Conservation (phyloP, 2,113 vertebrate species). For the Triplophysa siluroides region DNA sequence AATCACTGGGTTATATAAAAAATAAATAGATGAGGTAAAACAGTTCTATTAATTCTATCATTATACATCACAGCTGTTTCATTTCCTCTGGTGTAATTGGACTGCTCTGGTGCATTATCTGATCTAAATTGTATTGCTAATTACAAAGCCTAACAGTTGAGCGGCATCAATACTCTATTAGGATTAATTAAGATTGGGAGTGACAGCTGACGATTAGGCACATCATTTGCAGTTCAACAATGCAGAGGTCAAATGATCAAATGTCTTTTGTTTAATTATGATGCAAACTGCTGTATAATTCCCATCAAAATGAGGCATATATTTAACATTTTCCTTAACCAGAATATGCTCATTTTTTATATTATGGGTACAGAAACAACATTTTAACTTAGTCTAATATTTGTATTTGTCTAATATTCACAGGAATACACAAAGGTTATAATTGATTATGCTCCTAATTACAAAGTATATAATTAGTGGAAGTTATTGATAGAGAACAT, state of each 20-base stretch:
- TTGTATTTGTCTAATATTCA: conserved; percentile 46
- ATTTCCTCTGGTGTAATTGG: conserved; percentile 86
- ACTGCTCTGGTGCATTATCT: conserved; percentile 78
- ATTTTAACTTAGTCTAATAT: background rate
- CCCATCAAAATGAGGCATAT: conserved; percentile 42
- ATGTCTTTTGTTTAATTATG: conserved; percentile 59
- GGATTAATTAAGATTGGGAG: conserved; percentile 96
- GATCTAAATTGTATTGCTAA: conserved; percentile 92
- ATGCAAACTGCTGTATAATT: conserved; percentile 54
- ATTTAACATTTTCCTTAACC: conserved; percentile 14
- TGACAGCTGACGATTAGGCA: conserved; percentile 90
- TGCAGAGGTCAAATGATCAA: conserved; percentile 74
- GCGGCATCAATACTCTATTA: conserved; percentile 95
- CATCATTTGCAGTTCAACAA: conserved; percentile 83
- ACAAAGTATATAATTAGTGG: conserved; percentile 76
- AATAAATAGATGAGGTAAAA: conserved; percentile 19
- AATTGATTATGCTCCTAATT: conserved; percentile 80
- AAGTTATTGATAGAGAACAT: conserved; percentile 79
- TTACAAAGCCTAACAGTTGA: conserved; percentile 97
- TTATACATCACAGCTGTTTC: conserved; percentile 70
- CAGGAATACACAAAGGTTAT: conserved; percentile 63
- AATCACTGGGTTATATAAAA: conserved; percentile 48
- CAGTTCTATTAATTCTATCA: conserved; percentile 60
- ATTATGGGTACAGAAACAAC: conserved; percentile 29
- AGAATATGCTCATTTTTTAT: conserved; percentile 17